Evolutionary conservation across 2,888 invertebrate genomes (phyloP).

Genomic region (Noctua fimbriata): DNA sequence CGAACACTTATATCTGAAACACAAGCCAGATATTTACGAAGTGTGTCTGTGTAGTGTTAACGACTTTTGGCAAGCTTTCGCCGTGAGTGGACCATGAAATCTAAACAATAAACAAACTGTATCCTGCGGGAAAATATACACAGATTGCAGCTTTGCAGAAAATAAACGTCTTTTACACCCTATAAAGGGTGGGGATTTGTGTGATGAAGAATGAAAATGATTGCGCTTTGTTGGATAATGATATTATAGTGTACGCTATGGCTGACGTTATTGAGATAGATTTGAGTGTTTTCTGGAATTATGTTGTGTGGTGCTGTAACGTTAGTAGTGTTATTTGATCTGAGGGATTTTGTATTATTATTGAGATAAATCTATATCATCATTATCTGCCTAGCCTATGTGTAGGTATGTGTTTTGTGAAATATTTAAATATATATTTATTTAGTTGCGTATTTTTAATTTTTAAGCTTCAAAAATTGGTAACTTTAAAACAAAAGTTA

Average conservation of each 20-base stretch:
- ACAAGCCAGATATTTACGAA: conserved; percentile 79
- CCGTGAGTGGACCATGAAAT: conserved; percentile 75
- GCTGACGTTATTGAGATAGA: conserved; percentile 56
- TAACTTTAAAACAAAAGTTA: conserved; percentile 34
- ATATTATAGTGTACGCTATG: conserved; percentile 43
- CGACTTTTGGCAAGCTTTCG: conserved; percentile 84
- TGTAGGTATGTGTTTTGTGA: not conserved
- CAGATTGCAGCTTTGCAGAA: conserved; percentile 67
- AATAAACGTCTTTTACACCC: conserved; percentile 61
- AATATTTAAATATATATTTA: not conserved
- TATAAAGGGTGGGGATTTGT: conserved; percentile 60
- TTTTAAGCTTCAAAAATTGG: not conserved
- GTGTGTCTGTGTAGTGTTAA: conserved; percentile 84
- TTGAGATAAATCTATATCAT: not conserved
- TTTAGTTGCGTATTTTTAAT: not conserved
- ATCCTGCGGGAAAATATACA: conserved; percentile 78
- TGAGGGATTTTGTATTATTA: conserved; percentile 12
- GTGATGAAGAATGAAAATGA: conserved; percentile 61
- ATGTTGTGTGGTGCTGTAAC: conserved; percentile 21
- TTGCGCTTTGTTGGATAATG: conserved; percentile 54
- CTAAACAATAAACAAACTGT: conserved; percentile 85
- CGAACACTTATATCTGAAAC: conserved; percentile 61
- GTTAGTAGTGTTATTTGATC: conserved; percentile 6
- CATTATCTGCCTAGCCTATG: not conserved
- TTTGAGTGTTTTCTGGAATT: conserved; percentile 46